phyloP scores from a whole-genome alignment of 1,140 invertebrate species.

The Maconellicoccus hirsutus region DNA sequence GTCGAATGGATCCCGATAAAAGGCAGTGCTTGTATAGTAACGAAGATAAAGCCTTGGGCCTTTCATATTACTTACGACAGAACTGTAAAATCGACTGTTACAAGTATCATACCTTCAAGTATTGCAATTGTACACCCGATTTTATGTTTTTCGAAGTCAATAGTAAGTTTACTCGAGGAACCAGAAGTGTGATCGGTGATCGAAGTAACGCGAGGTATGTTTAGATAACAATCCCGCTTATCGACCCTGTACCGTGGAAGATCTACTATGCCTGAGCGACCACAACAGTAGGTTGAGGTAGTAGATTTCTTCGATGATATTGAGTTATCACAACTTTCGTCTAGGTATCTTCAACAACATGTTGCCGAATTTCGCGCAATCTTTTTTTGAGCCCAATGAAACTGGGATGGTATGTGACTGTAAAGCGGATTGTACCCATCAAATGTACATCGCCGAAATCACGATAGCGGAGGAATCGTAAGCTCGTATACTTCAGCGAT shows the following conservation, averaged over 20 bases:
- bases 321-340: background rate
- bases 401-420: constrained; percentile 30
- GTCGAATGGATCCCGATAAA: constrained; percentile 15
- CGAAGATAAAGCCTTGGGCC: constrained; percentile 25
- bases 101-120: constrained; percentile 25
- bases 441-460: constrained; percentile 30
- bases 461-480: constrained; percentile 25
- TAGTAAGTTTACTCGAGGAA: constrained; percentile 24
- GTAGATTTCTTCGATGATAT: too few relatives aligned
- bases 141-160: constrained; percentile 30
- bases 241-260: constrained; percentile 27
- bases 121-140: constrained; percentile 31
- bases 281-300: constrained; percentile 29
- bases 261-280: constrained; percentile 29
- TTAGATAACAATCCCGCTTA: constrained; percentile 24
- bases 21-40: constrained; percentile 29
- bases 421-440: constrained; percentile 29
- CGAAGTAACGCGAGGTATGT: background rate
- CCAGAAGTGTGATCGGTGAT: background rate
- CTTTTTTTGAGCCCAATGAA: constrained; percentile 27
- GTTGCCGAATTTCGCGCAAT: constrained; percentile 24
- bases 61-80: constrained; percentile 26
- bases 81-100: constrained; percentile 31
- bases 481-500: background rate
- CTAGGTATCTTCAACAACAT: constrained; percentile 30